Conservation (phyloP, 1,140 invertebrate genomes). For the Leptopilina boulardi region DNA sequence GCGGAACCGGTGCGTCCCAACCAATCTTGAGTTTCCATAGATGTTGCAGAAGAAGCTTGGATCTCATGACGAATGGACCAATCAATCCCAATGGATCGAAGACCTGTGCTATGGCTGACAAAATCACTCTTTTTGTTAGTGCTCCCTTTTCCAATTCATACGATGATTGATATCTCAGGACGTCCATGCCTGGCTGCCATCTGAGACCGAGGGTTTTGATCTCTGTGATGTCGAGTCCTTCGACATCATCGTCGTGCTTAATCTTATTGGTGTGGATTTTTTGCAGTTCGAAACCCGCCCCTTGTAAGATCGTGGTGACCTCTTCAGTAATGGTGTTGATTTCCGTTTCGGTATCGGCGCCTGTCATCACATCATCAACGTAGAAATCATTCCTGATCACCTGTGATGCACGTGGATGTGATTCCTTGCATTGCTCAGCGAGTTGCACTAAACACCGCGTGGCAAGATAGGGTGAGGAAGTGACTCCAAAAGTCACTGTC, state of each 20-base stretch:
- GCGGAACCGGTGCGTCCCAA: slow-evolving; percentile 27
- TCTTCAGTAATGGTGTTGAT: not conserved
- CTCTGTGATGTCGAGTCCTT: not conserved
- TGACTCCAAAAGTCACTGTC: slow-evolving; percentile 67
- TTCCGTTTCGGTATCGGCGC: slow-evolving; percentile 45
- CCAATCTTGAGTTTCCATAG: slow-evolving; percentile 20
- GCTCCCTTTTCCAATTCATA: not conserved
- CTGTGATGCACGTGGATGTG: slow-evolving; percentile 53
- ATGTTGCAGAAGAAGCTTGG: slow-evolving; percentile 36
- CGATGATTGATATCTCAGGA: slow-evolving; percentile 42
- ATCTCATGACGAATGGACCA: slow-evolving; percentile 4
- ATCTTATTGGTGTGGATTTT: not conserved
- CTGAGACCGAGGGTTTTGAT: not conserved
- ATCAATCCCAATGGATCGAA: slow-evolving; percentile 55
- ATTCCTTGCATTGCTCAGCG: slow-evolving; percentile 50
- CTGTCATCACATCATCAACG: slow-evolving; percentile 71
- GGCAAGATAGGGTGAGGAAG: slow-evolving; percentile 64
- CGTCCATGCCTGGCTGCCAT: not conserved
- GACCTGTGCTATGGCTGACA: slow-evolving; percentile 54
- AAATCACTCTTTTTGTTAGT: slow-evolving; percentile 56
- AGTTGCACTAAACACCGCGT: slow-evolving; percentile 59
- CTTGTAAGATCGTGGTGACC: not conserved
- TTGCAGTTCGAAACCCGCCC: not conserved
- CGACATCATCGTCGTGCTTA: not conserved
- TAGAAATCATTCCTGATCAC: slow-evolving; percentile 68